Evolutionary conservation across 2,888 invertebrate genomes (phyloP), one percentile per base, ranked within the genome.

Genomic region (Rhyacophila evoluta): DNA sequence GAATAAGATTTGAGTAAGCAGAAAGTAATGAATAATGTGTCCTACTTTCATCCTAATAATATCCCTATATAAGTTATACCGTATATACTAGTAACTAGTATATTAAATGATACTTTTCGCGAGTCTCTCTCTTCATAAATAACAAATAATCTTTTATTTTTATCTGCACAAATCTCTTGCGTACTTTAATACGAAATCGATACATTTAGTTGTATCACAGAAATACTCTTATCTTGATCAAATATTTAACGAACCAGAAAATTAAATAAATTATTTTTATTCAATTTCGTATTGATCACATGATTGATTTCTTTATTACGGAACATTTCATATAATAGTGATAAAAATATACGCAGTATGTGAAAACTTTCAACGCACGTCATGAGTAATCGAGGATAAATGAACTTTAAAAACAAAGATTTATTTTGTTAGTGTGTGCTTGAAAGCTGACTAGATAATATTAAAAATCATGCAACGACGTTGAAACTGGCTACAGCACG

Each of bases 131-230:
- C 1, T 10, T 55, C 25, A 55, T 55, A 55, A 55, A 55, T 55
- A 55, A 55, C 10, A 19, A 55, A 25, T 55, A 55, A 55, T 55
- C 55, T 55, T 55, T 55, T 55, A 55, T 19, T 55, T 19, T 55
- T 10, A 0, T 55, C 19, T 25, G 55, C 55, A 25, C 19, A 55
- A 55, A 25, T 19, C 10, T 55, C 55, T 19, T 55, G 55, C 25
- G 10, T 19, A 25, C 19, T 55, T 55, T 25, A 55, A 19, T 25
- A 55, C 19, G 55, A 19, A 19, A 55, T 55, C 19, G 19, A 55
- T 55, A 55, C 25, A 25, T 8, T 55, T 19, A 55, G 55, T 55
- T 55, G 25, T 55, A 19, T 19, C 19, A 10, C 25, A 2, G 25
- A 55, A 55, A 19, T 19, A 10, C 55, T 55, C 19, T 55, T 5